These are phyloP conservation scores for Chrysaora quinquecirrha DNA, from an alignment of 30 jellyfish, hydroid and myxozoan species.

Conservation along the genomic window DNA sequence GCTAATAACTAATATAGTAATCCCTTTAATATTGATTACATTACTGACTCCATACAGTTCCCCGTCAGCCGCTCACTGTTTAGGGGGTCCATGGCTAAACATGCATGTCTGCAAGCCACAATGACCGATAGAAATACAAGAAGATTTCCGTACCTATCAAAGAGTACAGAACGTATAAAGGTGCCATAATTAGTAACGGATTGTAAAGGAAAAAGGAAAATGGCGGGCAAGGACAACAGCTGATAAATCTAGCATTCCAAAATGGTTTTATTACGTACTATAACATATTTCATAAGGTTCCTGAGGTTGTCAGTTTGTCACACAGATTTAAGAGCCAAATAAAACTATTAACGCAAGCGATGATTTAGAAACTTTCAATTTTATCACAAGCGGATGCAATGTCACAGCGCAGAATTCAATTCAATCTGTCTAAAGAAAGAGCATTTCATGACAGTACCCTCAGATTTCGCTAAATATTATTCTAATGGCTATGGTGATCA, in stretches of 20 bases:
- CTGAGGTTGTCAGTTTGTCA: neutral
- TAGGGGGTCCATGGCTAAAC: slow-evolving; percentile 2
- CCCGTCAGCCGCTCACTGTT: neutral
- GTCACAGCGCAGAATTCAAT: too few relatives aligned
- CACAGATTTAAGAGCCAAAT: neutral
- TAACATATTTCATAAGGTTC: neutral
- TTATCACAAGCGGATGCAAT: neutral
- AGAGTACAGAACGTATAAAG: slow-evolving; percentile 9
- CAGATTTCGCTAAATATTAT: too few relatives aligned
- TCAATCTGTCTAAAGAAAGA: too few relatives aligned
- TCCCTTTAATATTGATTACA: slow-evolving; percentile 67
- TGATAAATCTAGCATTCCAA: neutral
- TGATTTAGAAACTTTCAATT: neutral
- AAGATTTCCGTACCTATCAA: slow-evolving; percentile 16
- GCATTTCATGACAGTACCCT: too few relatives aligned
- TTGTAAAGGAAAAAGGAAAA: neutral
- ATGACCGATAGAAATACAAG: slow-evolving; percentile 12
- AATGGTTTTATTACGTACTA: neutral
- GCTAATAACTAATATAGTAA: slow-evolving; percentile 52
- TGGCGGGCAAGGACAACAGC: neutral
- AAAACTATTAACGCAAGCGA: neutral
- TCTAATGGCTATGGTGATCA: too few relatives aligned
- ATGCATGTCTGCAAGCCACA: neutral
- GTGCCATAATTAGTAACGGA: slow-evolving; percentile 9
- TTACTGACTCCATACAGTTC: slow-evolving; percentile 60